Evolutionary conservation across 2,888 invertebrate species (phyloP), one percentile per base, ranked within the genome.

Genomic region (Sphecodes monilicornis): DNA sequence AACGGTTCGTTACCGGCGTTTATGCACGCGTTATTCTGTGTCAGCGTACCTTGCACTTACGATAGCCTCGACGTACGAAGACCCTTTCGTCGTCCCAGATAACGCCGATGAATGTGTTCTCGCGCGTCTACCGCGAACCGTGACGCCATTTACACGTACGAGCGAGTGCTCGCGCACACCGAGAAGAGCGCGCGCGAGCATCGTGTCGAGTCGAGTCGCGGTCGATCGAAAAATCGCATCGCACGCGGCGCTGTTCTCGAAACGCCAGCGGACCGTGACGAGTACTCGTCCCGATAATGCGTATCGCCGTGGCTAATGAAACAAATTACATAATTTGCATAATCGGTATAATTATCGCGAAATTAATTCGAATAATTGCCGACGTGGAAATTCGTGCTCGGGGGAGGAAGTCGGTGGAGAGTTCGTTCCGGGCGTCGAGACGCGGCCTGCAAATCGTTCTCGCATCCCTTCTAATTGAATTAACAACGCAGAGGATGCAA

Each of bases 1-100:
- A 87, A 87, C 76, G 90, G 73, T 78, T 85, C 84, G 86, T 88
- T 86, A 81, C 76, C 79, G 78, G 78, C 76, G 82, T 86, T 86
- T 81, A 81, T 80, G 80, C 80, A 80, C 76, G 82, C 89, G 76
- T 83, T 84, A 81, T 68, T 83, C 83, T 50, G 81, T 74, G 88
- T 80, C 85, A 76, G 80, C 74, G 74, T 78, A 82, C 78, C 86
- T 89, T 69, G 81, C 78, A 74, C 83, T 87, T 77, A 68, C 84
- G 64, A 71, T 81, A 76, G 74, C 71, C 36, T 69, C 60, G 84
- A 69, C 70, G 76, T 36, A 66, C 74, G 81, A 81, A 79, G 72
- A 86, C 78, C 79, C 74, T 75, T 84, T 77, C 78, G 77, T 75
- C 76, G 80, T 75, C 78, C 78, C 79, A 77, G 80, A 82, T 78